Conservation (phyloP, 2,113 vertebrate genomes). For the Ctenomys sociabilis region DNA sequence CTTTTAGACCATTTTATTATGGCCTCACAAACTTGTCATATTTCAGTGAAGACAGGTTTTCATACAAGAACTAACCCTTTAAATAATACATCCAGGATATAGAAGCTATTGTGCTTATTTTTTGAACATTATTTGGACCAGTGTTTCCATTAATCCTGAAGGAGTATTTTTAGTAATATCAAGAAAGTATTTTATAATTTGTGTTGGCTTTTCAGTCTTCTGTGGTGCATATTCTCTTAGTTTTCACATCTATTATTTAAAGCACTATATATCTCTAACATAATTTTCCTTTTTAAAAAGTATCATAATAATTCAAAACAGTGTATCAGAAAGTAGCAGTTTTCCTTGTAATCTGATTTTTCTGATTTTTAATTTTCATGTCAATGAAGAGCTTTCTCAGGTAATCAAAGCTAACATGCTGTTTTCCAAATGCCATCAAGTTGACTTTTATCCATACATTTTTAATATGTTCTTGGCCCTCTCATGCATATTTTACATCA, state of each 20-base stretch:
- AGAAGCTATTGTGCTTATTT: background rate
- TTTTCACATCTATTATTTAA: slow-evolving; percentile 78
- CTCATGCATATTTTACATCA: slow-evolving; percentile 79
- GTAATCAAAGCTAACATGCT: slow-evolving; percentile 66
- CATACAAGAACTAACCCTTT: background rate
- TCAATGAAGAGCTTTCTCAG: slow-evolving; percentile 74
- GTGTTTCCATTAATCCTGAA: background rate
- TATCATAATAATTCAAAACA: slow-evolving; percentile 41
- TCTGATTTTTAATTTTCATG: slow-evolving; percentile 65
- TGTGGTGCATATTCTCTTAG: background rate
- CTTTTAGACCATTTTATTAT: background rate
- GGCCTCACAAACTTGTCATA: background rate
- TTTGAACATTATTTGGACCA: background rate
- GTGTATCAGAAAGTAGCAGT: background rate
- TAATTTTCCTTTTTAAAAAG: slow-evolving; percentile 32
- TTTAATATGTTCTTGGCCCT: slow-evolving; percentile 79
- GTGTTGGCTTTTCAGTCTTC: slow-evolving; percentile 23
- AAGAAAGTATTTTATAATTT: slow-evolving; percentile 52
- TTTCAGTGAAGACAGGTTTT: slow-evolving; percentile 36
- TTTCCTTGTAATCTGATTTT: slow-evolving; percentile 76
- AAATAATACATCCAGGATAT: background rate
- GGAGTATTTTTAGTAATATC: background rate
- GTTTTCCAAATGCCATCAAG: slow-evolving; percentile 74
- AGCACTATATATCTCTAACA: slow-evolving; percentile 22
- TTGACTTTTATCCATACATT: slow-evolving; percentile 76